phyloP scores from a whole-genome alignment of 2,113 vertebrate genomes.

The Heterochromis multidens region DNA sequence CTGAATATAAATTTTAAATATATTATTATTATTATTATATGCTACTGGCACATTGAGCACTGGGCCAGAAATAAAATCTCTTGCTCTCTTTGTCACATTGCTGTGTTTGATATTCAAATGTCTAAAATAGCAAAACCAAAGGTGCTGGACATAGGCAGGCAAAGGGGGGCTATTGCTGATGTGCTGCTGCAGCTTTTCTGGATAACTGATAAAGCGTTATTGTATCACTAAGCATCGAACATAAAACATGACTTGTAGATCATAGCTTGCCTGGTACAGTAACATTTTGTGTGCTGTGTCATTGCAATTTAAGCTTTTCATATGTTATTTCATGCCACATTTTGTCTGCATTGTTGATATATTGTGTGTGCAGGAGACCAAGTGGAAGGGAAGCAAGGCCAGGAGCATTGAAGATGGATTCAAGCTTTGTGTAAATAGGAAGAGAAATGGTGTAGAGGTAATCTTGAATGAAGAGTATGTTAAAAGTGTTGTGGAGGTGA shows the following conservation, averaged over 20 bases:
- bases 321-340: neutral
- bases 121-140: no score
- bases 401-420: neutral
- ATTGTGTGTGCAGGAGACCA: neutral
- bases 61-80: no score
- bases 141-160: no score
- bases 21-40: neutral
- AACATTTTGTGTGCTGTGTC: neutral
- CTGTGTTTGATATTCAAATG: no score
- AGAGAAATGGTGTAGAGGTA: neutral
- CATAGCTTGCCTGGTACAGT: neutral
- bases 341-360: neutral
- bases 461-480: neutral
- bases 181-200: no score
- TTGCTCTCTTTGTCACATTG: no score
- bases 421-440: neutral
- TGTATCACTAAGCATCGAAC: no score
- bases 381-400: neutral
- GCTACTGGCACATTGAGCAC: no score
- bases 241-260: no score
- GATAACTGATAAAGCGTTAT: no score
- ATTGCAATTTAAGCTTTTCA: neutral
- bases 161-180: no score
- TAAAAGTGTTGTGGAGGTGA: neutral
- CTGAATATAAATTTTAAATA: neutral